Percentiles rank a stretch among this genome's conserved stretches.
These are phyloP conservation scores for Ceriagrion tenellum DNA, from an alignment of 2,888 invertebrate species.

Conservation along the genomic window DNA sequence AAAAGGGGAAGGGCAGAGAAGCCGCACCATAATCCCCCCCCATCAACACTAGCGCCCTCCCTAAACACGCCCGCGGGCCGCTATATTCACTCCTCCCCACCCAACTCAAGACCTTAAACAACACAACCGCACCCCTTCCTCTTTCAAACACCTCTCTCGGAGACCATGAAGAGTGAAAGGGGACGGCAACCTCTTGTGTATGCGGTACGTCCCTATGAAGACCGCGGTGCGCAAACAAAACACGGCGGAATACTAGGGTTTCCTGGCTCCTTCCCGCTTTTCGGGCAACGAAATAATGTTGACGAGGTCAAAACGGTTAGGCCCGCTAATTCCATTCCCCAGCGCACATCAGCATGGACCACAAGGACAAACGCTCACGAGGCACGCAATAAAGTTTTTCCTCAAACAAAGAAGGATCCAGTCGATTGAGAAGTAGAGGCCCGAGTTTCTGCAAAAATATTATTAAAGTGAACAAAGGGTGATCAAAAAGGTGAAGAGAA, in stretches of 20 bases:
- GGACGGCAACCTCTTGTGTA: neutral
- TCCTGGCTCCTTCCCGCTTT: neutral
- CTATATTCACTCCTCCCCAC: neutral
- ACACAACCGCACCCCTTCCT: neutral
- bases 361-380: no score
- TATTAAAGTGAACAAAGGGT: no score
- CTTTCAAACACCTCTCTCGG: neutral
- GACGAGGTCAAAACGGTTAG: neutral
- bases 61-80: neutral
- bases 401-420: no score
- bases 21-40: no score
- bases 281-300: neutral
- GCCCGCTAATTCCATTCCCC: neutral
- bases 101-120: neutral
- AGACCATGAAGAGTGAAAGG: neutral
- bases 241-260: neutral
- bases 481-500: no score
- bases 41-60: neutral
- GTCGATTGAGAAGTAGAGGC: no score
- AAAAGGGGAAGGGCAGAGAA: no score
- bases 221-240: neutral
- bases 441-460: no score
- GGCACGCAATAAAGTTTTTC: no score
- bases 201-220: neutral
- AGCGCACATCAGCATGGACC: no score